Evolutionary conservation across 2,797 vertebrate species (phyloP).

Genomic region (Nyctibius grandis): DNA sequence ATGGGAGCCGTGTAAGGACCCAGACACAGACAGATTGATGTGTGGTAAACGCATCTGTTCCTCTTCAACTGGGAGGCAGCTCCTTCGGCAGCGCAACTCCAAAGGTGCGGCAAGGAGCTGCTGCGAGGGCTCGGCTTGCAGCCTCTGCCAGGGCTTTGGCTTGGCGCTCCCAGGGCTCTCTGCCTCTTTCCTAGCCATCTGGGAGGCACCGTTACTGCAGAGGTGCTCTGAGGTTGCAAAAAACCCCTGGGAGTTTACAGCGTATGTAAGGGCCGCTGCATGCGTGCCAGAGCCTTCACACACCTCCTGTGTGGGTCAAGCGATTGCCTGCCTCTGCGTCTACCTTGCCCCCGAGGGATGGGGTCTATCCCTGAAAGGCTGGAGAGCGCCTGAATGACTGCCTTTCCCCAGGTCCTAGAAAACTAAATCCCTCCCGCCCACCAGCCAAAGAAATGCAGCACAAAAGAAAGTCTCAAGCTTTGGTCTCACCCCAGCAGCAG

Average conservation of each 20-base stretch:
- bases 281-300: neutral
- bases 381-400: neutral
- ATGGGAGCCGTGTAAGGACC: slow-evolving; percentile 27
- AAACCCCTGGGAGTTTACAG: neutral
- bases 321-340: neutral
- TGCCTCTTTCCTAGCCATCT: neutral
- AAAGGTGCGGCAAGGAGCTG: neutral
- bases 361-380: neutral
- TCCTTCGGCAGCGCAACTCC: neutral
- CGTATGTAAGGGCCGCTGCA: rapidly evolving
- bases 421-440: neutral
- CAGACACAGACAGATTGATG: slow-evolving; percentile 55
- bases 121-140: neutral
- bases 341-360: neutral
- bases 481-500: neutral
- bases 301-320: neutral
- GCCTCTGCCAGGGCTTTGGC: rapidly evolving
- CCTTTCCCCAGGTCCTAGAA: neutral
- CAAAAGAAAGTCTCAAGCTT: neutral
- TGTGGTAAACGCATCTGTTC: slow-evolving; percentile 41
- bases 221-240: neutral
- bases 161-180: neutral
- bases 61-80: neutral
- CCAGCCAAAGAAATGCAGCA: neutral
- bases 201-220: neutral